Conservation (phyloP, 2,113 vertebrate species). For the Spermophilus dauricus region DNA sequence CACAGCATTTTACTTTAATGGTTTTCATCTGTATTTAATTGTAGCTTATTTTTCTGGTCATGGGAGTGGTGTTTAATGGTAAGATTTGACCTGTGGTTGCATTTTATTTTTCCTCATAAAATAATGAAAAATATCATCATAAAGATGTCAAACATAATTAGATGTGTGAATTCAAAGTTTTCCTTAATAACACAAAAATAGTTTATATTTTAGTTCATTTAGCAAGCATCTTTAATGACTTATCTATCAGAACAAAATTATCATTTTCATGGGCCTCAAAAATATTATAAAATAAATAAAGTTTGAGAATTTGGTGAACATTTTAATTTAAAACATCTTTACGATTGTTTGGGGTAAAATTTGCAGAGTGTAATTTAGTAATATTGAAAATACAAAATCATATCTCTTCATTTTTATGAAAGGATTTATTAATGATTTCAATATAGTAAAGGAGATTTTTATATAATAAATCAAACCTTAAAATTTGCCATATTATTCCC, state of each 20-base stretch:
- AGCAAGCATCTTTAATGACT: neutral
- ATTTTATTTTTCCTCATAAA: neutral
- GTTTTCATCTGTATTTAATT: neutral
- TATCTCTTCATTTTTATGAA: neutral
- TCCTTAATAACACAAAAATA: neutral
- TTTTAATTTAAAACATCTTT: conserved; percentile 5
- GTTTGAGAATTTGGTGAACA: neutral
- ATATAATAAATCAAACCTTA: neutral
- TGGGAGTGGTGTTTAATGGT: neutral
- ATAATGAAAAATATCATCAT: conserved; percentile 27
- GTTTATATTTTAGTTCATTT: neutral
- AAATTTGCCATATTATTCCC: neutral
- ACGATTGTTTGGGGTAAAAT: neutral
- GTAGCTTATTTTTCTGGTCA: neutral
- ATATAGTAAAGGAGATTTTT: neutral
- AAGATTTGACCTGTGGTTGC: neutral
- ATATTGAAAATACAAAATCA: neutral
- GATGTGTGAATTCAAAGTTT: neutral
- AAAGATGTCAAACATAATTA: neutral
- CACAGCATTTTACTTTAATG: neutral
- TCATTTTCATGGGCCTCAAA: neutral
- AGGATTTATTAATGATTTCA: neutral
- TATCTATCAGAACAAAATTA: neutral
- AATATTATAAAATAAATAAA: neutral
- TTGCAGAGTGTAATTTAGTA: neutral